Conservation (phyloP, 2,797 vertebrate species). For the Carcharodon carcharias region DNA sequence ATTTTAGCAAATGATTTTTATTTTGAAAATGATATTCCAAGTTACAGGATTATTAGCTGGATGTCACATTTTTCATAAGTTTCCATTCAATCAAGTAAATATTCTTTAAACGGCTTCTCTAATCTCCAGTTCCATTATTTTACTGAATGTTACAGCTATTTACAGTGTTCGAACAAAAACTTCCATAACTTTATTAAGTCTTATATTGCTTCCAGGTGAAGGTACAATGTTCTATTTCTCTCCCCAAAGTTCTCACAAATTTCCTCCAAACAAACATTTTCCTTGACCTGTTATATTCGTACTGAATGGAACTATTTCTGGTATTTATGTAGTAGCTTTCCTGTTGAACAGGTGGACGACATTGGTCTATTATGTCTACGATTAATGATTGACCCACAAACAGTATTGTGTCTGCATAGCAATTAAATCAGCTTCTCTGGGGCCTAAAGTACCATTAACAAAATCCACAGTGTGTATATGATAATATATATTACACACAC, state of each 20-base stretch:
- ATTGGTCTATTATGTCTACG: conserved; percentile 3
- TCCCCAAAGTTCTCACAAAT: background rate
- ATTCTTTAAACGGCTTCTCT: background rate
- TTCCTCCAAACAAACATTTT: background rate
- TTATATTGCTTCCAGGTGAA: background rate
- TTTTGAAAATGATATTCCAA: background rate
- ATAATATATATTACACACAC: background rate
- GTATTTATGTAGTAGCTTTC: background rate
- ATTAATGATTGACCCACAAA: background rate
- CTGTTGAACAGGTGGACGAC: conserved; percentile 11
- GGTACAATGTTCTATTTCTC: background rate
- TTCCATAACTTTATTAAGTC: background rate
- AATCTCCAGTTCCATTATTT: background rate
- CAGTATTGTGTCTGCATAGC: background rate
- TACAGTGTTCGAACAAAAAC: background rate
- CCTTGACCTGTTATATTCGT: background rate
- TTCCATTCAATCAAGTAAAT: background rate
- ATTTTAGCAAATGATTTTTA: background rate
- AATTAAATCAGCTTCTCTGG: background rate
- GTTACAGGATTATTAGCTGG: background rate
- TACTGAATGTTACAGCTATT: background rate
- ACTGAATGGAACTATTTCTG: background rate
- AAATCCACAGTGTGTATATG: background rate
- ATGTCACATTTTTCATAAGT: background rate
- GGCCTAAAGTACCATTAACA: background rate